phyloP scores from a whole-genome alignment of 92 coral and sea anemone genomes.

The Actinernus sp. region DNA sequence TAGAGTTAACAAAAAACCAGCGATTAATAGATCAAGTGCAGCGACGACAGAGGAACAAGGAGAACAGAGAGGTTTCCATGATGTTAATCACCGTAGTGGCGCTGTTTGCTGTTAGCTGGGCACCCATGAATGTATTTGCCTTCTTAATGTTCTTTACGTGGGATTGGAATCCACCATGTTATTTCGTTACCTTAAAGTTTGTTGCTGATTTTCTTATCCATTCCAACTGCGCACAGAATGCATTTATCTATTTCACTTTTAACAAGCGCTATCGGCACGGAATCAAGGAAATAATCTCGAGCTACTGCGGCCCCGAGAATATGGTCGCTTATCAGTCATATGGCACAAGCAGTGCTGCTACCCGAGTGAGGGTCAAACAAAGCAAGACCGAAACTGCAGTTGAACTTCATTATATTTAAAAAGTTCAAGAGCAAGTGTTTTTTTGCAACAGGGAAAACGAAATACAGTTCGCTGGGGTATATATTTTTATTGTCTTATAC shows the following conservation, averaged over 20 bases:
- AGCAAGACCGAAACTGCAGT: no score
- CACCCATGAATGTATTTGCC: constrained; percentile 2
- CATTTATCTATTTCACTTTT: constrained; percentile 53
- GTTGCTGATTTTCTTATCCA: constrained; percentile 21
- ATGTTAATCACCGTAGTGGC: constrained; percentile 62
- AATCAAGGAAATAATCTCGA: background rate
- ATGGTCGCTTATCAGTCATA: no score
- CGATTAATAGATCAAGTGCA: constrained; percentile 54
- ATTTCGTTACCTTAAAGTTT: constrained; percentile 1
- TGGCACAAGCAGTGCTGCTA: no score
- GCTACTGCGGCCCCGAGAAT: constrained; percentile 2
- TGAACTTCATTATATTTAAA: no score
- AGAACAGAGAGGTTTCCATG: constrained; percentile 57
- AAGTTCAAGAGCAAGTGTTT: no score
- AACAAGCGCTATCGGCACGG: constrained; percentile 29
- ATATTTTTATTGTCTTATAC: no score
- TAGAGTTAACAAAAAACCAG: constrained; percentile 22
- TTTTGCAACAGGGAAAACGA: no score
- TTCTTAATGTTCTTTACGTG: constrained; percentile 11
- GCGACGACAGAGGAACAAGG: constrained; percentile 39
- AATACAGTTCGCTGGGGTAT: no score
- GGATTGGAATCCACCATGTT: background rate
- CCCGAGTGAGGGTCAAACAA: no score
- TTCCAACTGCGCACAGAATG: constrained; percentile 58
- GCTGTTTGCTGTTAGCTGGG: constrained; percentile 50